Base-by-base conservation (phyloP, 2,113 vertebrate genomes). In the Melanocharis versteri region DNA sequence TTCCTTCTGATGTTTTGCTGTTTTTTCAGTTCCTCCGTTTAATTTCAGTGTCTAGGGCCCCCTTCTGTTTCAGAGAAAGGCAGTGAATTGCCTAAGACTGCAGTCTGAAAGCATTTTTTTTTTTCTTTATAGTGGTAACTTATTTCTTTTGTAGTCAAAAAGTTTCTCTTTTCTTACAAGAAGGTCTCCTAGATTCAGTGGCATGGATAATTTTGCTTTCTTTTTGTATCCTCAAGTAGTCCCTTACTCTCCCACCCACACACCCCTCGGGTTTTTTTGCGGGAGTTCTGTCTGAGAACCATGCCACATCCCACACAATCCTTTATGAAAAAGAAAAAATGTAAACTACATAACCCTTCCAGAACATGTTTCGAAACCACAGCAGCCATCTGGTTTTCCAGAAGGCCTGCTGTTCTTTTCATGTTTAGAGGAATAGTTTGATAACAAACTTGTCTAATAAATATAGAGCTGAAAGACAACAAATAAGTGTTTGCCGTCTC, bases 321-420 rank as follows among this genome's bases (percentile, higher is more conserved):
- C 86, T 94, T 70, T 79, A 91, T 93, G 81, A 97, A 94, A 57
- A 76, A 75, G 77, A 80, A 95, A 94, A 96, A 92, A 96, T 89
- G 84, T 93, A 96, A 96, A 96, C 97, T 95, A 80, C 64, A 90
- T 72, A 93, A 88, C 92, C 91, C 93, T 97, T 96, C 82, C 95
- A 83, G 94, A 97, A 96, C 83, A 93, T 89, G 94, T 92, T 78
- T 88, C 7, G 48, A 97, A 97, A 96, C 97, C 97, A 91, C 95
- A 22, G 81, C 89, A 97, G 97, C 98, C 98, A 98, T 98, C 98
- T 98, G 98, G 95, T 97, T 95, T 92, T 97, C 97, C 98, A 98
- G 97, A 98, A 98, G 97, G 98, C 97, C 94, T 91, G 84, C 98
- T 98, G 98, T 98, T 98, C 97, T 98, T 98, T 98, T 97, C 97